A percentile compares a stretch with the other conserved stretches of the same genome.
These are phyloP conservation scores for Tapirus indicus DNA, from an alignment of 2,797 vertebrate genomes.

Conservation along the genomic window DNA sequence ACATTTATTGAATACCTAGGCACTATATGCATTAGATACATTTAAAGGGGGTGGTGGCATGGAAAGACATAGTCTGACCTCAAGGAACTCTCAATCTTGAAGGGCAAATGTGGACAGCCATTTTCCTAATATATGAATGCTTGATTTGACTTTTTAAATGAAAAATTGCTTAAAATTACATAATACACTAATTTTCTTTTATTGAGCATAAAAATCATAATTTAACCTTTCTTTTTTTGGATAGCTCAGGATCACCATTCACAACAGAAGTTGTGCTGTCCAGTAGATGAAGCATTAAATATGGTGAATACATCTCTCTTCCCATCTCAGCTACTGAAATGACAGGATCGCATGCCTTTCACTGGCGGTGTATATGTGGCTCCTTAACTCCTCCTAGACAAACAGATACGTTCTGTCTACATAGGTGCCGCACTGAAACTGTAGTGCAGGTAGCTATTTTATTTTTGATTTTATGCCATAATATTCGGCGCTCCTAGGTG, in stretches of 20 bases:
- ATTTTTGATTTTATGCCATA: neutral
- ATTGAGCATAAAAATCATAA: neutral
- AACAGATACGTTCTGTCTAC: neutral
- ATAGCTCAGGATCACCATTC: neutral
- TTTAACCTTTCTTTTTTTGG: neutral
- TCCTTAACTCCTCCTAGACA: neutral
- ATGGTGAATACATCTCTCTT: neutral
- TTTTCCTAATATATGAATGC: neutral
- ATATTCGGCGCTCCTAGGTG: rapidly evolving
- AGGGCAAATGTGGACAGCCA: neutral
- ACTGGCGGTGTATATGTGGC: rapidly evolving
- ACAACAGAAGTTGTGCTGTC: neutral
- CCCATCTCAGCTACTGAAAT: neutral
- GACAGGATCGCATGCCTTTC: neutral
- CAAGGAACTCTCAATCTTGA: neutral
- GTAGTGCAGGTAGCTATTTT: rapidly evolving
- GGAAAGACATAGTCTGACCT: neutral
- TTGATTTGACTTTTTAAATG: neutral
- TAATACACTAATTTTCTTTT: neutral
- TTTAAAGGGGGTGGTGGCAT: neutral
- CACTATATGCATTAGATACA: neutral
- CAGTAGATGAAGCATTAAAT: neutral
- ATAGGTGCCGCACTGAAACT: rapidly evolving
- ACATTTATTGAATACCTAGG: neutral
- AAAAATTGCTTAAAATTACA: neutral